Evolutionary conservation across 2,888 invertebrate genomes (phyloP).

Genomic region (Cantharis nigra): DNA sequence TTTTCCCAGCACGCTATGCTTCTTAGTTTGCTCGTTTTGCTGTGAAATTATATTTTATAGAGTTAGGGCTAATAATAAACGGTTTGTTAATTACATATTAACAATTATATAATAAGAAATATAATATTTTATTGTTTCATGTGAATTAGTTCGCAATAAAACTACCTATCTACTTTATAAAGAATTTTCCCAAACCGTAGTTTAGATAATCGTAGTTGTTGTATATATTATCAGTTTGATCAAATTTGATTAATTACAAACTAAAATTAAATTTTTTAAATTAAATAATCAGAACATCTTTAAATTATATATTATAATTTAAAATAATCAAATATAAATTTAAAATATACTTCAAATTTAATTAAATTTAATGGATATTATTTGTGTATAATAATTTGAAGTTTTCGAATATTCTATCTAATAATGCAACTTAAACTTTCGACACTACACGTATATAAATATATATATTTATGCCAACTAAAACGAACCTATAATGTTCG

Average conservation of each 20-base stretch:
- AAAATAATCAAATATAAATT: background rate
- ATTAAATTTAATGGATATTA: no score
- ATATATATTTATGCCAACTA: no score
- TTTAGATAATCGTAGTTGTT: background rate
- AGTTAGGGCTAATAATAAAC: constrained; percentile 8
- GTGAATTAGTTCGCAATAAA: background rate
- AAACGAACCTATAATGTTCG: no score
- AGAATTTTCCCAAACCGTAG: background rate
- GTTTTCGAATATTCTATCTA: no score
- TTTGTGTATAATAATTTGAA: no score
- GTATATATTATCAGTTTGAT: background rate
- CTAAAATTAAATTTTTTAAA: background rate
- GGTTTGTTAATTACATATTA: constrained; percentile 16
- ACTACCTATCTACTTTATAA: background rate
- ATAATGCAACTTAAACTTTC: no score
- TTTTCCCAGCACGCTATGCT: constrained; percentile 40
- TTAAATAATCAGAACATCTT: background rate
- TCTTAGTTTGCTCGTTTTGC: constrained; percentile 20
- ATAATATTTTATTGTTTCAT: background rate
- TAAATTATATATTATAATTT: background rate
- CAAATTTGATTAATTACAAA: background rate
- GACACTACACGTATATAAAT: no score
- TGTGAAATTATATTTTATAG: constrained; percentile 14
- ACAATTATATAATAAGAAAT: constrained; percentile 4
- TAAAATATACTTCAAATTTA: no score